Evolutionary conservation across 2,888 invertebrate species (phyloP), one percentile per base, ranked within the genome.

Genomic region (Lepidochitona cinerea): DNA sequence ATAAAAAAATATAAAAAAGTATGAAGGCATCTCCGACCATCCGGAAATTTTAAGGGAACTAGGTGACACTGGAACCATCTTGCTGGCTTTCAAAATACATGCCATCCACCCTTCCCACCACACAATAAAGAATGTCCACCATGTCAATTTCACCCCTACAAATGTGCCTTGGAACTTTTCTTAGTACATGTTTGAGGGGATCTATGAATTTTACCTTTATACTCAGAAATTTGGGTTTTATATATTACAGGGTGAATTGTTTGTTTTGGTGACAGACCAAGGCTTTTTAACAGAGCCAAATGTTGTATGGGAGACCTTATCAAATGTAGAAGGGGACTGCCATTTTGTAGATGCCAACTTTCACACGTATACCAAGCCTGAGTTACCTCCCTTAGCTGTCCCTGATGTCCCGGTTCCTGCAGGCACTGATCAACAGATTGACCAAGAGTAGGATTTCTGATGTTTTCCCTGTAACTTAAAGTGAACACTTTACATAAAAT

Each of bases 221-320:
- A 1, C 53, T 52, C 26, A 9, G 1, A 52, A 52, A 7, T 52
- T 52, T 41, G 12, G 1, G 36, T 73, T 69, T 70, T 54, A 49
- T 76, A 53, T 54, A 59, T 83, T 88, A 9, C 88, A 92, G 92
- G 88, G 89, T 80, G 91, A 92, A 75, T 83, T 93, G 26, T 92
- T 92, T 82, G 89, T 92, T 78, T 87, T 93, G 66, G 92, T 92
- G 23, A 93, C 93, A 7, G 93, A 93, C 85, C 92, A 92, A 80
- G 93, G 93, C 0, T 93, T 92, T 83, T 87, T 92, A 23, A 90
- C 89, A 35, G 92, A 93, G 82, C 81, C 87, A 29, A 88, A 89
- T 72, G 91, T 93, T 4, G 92, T 93, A 18, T 93, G 93, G 93
- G 93, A 93, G 86, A 92, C 93, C 1, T 85, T 93, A 52, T 89